phyloP scores from a whole-genome alignment of 2,113 vertebrate species.

The Carlito syrichta region DNA sequence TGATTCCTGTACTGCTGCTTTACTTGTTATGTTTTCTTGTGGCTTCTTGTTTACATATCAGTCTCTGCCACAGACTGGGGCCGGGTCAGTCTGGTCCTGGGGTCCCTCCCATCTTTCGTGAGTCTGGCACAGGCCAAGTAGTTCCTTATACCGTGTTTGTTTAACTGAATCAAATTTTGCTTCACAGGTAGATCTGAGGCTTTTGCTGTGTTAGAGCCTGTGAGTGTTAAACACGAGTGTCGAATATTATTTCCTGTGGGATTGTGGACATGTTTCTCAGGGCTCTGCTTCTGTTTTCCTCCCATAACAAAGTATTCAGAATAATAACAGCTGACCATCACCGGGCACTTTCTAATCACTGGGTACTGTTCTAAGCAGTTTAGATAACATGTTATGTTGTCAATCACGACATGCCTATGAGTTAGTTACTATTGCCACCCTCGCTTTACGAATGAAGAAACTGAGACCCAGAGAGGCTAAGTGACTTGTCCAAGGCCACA shows the following conservation, averaged over 20 bases:
- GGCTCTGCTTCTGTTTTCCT: background rate
- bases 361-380: background rate
- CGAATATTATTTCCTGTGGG: background rate
- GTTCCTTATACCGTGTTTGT: background rate
- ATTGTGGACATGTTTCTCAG: background rate
- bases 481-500: background rate
- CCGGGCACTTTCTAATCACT: background rate
- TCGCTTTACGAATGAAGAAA: background rate
- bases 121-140: background rate
- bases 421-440: background rate
- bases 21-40: accelerated
- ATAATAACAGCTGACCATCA: background rate
- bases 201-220: background rate
- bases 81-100: too few species aligned
- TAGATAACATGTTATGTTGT: background rate
- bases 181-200: background rate
- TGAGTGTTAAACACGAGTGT: background rate
- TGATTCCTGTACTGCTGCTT: background rate
- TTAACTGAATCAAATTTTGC: background rate
- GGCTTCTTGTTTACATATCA: background rate
- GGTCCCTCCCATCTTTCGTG: accelerated
- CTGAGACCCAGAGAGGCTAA: background rate
- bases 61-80: background rate
- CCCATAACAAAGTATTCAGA: background rate
- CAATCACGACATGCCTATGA: background rate